Evolutionary conservation across 2,797 vertebrate genomes (phyloP).

Genomic region (Neomorphus geoffroyi): DNA sequence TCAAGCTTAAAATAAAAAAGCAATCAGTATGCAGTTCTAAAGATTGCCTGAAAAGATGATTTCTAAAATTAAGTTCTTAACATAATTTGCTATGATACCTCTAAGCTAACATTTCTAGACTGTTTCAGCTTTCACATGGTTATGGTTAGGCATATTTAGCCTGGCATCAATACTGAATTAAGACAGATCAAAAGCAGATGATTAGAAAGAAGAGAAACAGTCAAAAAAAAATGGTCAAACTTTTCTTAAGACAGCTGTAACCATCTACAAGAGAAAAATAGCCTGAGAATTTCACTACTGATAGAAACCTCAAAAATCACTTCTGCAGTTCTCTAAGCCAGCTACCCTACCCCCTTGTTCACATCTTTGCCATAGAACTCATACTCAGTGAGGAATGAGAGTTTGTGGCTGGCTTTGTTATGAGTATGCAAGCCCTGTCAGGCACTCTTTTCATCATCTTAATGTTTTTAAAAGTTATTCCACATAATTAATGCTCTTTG

Average conservation of each 20-base stretch:
- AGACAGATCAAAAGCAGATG: neutral
- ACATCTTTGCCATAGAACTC: neutral
- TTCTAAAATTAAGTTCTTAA: slow-evolving; percentile 51
- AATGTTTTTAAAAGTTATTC: neutral
- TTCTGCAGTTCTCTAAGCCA: neutral
- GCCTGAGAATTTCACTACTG: neutral
- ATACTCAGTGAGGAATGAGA: neutral
- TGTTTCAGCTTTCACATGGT: neutral
- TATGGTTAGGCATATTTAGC: neutral
- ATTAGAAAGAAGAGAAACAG: neutral
- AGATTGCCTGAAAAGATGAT: slow-evolving; percentile 25
- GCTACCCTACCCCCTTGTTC: neutral
- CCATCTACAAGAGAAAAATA: neutral
- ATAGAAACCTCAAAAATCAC: neutral
- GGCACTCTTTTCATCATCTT: neutral
- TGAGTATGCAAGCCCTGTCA: neutral
- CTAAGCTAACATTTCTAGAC: slow-evolving; percentile 19
- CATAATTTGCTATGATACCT: slow-evolving; percentile 27
- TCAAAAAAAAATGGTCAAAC: neutral
- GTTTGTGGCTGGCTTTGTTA: neutral
- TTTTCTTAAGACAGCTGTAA: neutral
- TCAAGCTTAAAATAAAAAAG: slow-evolving; percentile 58
- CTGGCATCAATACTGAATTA: neutral
- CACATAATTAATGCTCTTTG: neutral
- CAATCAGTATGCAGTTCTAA: slow-evolving; percentile 42